Evolutionary conservation across 2,888 invertebrate genomes (phyloP), one percentile per base, ranked within the genome.

Genomic region (Microctonus hyperodae): DNA sequence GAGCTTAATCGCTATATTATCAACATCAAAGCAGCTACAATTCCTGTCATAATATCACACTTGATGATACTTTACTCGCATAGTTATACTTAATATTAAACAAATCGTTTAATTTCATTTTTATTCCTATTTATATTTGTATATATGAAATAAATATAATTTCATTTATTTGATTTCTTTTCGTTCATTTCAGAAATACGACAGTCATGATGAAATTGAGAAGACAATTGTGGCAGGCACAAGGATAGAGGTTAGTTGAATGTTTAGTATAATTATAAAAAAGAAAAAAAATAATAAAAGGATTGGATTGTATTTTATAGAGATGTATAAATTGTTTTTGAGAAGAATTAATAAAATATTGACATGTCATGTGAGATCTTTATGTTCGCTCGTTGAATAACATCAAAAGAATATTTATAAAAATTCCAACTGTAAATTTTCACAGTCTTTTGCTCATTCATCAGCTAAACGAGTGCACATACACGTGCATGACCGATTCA

Each of bases 1-100:
- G 67, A 61, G 72, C 70, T 74, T 70, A 68, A 69, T 44, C 22
- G 28, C 55, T 35, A 65, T 23, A 22, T n/a, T n/a, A 40, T 13
- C n/a, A 3, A 40, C 40, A 40, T n/a, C 40, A 40, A 16, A 40
- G 5, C 1, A n/a, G 1, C 10, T 35, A 1, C 10, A 9, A 5
- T 51, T 23, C 51, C 22, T 51, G 16, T 51, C 11, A 22, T 22
- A n/a, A 28, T 33, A 56, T 20, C 37, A 56, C n/a, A 16, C 35
- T 33, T 10, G 33, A 16, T 33, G 10, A 33, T 16, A 16, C 20
- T 11, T 11, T 31, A 33, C 31, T 56, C 56, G 33, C 7, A 10
- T 3, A 20, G 25, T 55, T n/a, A n/a, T n/a, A n/a, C n/a, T 55
- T n/a, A 28, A 23, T 55, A 6, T 16, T 22, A 28, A 31, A 9